Conservation (phyloP, 2,888 invertebrate genomes). For the Orchesellides sinensis region DNA sequence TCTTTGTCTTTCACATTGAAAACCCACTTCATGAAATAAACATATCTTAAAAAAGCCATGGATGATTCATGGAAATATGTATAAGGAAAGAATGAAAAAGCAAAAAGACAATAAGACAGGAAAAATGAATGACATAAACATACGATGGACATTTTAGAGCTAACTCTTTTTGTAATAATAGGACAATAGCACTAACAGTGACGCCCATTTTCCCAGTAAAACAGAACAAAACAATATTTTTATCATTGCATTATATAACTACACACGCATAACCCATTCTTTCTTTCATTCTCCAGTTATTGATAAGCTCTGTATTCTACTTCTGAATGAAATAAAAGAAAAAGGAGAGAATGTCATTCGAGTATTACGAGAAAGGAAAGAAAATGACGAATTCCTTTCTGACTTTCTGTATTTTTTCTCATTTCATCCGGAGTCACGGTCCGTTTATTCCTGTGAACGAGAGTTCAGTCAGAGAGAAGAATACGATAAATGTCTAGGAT, state of each 20-base stretch:
- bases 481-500: neutral
- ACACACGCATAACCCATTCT: constrained; percentile 28
- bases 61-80: constrained; percentile 28
- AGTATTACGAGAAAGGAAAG: constrained; percentile 28
- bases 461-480: neutral
- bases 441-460: constrained; percentile 49
- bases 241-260: neutral
- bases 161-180: constrained; percentile 18
- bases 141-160: neutral
- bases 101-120: constrained; percentile 40
- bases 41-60: constrained; percentile 19
- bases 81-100: constrained; percentile 3
- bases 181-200: neutral
- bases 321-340: neutral
- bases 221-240: neutral
- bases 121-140: constrained; percentile 25
- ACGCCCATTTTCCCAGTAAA: neutral
- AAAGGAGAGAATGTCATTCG: constrained; percentile 30
- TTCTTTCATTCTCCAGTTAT: constrained; percentile 13
- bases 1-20: neutral
- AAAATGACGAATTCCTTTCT: constrained; percentile 61
- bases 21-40: neutral
- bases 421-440: constrained; percentile 59
- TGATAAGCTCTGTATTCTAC: constrained; percentile 39
- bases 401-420: constrained; percentile 31